Evolutionary conservation across 2,797 vertebrate species (phyloP), one percentile per base, ranked within the genome.

Genomic region (Falco berigora): DNA sequence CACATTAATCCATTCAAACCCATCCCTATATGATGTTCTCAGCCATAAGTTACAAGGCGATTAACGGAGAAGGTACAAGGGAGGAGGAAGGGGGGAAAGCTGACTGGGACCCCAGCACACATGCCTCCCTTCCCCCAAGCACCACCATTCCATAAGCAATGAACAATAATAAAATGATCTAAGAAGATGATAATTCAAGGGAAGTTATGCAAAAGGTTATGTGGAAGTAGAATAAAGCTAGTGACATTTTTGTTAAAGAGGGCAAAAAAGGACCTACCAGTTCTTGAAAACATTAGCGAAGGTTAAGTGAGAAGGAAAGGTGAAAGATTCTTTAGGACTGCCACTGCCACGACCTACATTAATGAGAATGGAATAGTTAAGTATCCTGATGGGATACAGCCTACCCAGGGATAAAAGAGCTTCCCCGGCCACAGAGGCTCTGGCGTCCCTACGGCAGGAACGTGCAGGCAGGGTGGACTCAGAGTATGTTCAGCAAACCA

Each of bases 1-100:
- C 84, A 82, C 72, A 89, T 82, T 86, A 97, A 94, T 96, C 86
- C 77, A 44, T 91, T 97, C 95, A 97, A 97, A 94, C 30, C 14
- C 58, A 94, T 68, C 64, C 81, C 72, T 49, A 4, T 71, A 59
- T 71, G 90, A 89, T 72, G 86, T 85, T 86, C 80, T 79, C 68
- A 49, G 74, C 55, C 55, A 15, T 56, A 85, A 94, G 74, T 84
- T 81, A 91, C 77, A 93, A 67, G 59, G 71, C 0, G 6, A 92
- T 87, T 82, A 93, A 63, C 1, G 0, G 44, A 82, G 81, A 79
- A 82, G 56, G 84, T 74, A 90, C 0, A 2, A 78, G 36, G 46
- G 19, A 86, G 50, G 15, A 50, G 28, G 34, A 9, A 38, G 10
- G 19, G 30, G 28, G 27, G 3, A 9, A 88, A 91, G 73, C 80